Evolutionary conservation across 2,113 vertebrate species (phyloP).

Genomic region (Pleuronectes platessa): DNA sequence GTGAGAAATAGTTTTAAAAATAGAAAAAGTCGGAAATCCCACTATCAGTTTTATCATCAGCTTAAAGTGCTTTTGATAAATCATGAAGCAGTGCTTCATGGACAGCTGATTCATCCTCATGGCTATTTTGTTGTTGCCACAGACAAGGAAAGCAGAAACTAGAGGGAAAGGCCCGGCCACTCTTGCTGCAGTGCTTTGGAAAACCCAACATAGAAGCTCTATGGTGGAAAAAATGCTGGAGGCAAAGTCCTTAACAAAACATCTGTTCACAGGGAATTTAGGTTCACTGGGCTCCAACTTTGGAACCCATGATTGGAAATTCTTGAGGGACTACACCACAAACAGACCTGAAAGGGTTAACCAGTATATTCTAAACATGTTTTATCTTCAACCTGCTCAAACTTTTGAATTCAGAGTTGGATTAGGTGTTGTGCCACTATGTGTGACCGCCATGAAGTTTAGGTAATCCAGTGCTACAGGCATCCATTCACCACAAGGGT

Average conservation of each 20-base stretch:
- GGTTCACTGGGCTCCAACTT: background rate
- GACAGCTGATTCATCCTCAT: background rate
- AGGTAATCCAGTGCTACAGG: background rate
- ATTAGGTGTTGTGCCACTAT: background rate
- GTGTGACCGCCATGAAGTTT: background rate
- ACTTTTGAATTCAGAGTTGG: no score
- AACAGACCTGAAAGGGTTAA: background rate
- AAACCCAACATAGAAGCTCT: background rate
- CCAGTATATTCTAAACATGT: no score
- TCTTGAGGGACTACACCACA: background rate
- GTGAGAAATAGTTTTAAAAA: background rate
- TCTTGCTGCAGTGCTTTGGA: background rate
- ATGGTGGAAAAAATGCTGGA: background rate
- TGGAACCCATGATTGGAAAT: background rate
- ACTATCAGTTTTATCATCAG: background rate
- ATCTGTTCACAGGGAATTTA: background rate
- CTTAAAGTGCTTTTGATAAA: background rate
- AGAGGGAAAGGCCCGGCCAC: slow-evolving; percentile 1
- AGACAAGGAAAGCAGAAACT: slow-evolving; percentile 2
- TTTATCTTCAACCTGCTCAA: no score
- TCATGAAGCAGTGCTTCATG: no score
- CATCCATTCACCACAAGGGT: no score
- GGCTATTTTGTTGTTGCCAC: background rate
- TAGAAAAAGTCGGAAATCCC: background rate
- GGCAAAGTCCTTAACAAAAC: background rate